Conservation (phyloP, 2,888 invertebrate genomes). For the Phlogophora meticulosa region DNA sequence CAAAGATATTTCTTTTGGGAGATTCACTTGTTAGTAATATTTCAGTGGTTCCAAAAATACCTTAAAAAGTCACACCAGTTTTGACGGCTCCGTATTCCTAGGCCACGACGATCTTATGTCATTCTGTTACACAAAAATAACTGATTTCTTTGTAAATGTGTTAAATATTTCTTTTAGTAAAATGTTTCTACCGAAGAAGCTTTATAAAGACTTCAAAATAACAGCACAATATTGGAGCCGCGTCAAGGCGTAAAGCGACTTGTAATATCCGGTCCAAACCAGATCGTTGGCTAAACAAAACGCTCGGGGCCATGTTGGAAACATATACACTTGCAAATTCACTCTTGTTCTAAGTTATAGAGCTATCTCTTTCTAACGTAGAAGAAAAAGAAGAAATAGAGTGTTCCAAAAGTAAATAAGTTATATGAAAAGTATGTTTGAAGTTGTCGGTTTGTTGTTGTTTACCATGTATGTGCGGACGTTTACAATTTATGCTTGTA, state of each 20-base stretch:
- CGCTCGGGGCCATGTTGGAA: conserved; percentile 58
- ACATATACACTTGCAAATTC: conserved; percentile 58
- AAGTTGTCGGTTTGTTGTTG: too few relatives aligned
- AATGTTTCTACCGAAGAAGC: conserved; percentile 2
- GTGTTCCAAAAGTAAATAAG: conserved; percentile 17
- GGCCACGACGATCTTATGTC: not conserved
- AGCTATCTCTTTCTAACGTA: conserved; percentile 25
- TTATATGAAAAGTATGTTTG: not conserved
- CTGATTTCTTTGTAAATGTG: conserved; percentile 1
- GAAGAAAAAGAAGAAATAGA: conserved; percentile 9
- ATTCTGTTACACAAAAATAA: too few relatives aligned
- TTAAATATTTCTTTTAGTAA: not conserved
- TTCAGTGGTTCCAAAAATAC: not conserved
- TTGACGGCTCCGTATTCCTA: not conserved
- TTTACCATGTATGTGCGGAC: not conserved
- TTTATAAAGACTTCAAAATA: conserved; percentile 48
- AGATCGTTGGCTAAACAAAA: conserved; percentile 67
- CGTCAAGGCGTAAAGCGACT: conserved; percentile 63
- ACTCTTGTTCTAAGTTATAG: conserved; percentile 33
- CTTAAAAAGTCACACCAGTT: too few relatives aligned
- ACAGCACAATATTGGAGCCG: conserved; percentile 60
- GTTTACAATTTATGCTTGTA: not conserved
- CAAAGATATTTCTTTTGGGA: too few relatives aligned
- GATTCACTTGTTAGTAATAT: too few relatives aligned
- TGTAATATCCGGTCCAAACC: conserved; percentile 80